Evolutionary conservation across 2,797 vertebrate genomes (phyloP), one percentile per base, ranked within the genome.

Genomic region (Sebastes iracundus): DNA sequence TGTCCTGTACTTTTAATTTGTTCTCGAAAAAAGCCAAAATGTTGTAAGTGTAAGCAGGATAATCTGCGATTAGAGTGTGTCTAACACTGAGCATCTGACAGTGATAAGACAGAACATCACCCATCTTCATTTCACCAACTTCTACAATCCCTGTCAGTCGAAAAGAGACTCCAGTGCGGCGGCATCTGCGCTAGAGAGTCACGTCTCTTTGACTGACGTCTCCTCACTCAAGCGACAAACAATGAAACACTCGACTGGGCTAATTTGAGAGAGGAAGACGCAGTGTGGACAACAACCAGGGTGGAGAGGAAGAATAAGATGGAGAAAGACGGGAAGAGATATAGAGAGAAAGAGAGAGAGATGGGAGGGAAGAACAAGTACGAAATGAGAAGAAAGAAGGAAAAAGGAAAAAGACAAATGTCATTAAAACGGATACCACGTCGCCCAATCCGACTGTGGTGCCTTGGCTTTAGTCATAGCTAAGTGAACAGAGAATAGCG

Each of bases 381-480:
- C n/a, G 18, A 70, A n/a, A 27, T 58, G 33, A 56, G 32, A 55
- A 25, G 35, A 81, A 61, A 42, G 20, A 68, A 65, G 58, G 79
- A 81, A 55, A 11, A 69, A 53, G 71, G 46, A 74, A 52, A 81
- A 52, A 79, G 55, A 79, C 76, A 87, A 92, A 94, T 83, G 86
- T 80, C 92, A 93, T 95, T 95, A 94, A 94, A 94, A 94, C 73
- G 67, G 91, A 91, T 87, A 84, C 89, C 90, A 86, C 84, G 84
- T 92, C 18, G 85, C 88, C 70, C 81, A 88, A 83, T 91, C 77
- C 62, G 76, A 91, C 81, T 86, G 87, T 27, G 84, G 81, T 59
- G 87, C 87, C 87, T 90, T 87, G 88, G 90, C 89, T 95, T 95
- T 95, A 95, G 95, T 96, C 94, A 95, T 93, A 95, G 95, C 93